These are phyloP conservation scores for Rhagoletis pomonella DNA, from an alignment of 1,140 invertebrate species.

Conservation along the genomic window DNA sequence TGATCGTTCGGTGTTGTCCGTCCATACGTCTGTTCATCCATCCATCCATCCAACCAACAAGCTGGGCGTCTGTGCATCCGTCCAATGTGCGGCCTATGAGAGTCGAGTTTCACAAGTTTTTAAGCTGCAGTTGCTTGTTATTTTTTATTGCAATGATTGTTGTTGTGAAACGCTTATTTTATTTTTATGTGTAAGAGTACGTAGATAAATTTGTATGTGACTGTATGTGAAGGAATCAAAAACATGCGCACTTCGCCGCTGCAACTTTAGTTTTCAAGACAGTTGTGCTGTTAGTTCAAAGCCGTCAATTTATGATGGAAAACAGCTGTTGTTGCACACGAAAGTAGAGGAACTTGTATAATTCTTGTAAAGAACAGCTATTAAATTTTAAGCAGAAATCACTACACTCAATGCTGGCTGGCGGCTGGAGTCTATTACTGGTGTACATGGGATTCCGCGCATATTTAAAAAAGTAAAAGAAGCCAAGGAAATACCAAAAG, in stretches of 20 bases:
- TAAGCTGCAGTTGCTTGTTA: constrained; percentile 35
- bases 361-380: not conserved
- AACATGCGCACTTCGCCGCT: not conserved
- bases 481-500: not conserved
- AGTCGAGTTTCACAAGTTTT: constrained; percentile 48
- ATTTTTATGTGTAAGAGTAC: not conserved
- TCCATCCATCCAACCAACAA: too few relatives aligned
- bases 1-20: constrained; percentile 26
- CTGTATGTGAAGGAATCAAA: not conserved
- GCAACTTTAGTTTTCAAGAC: constrained; percentile 2
- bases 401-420: not conserved
- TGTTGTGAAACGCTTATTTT: constrained; percentile 37
- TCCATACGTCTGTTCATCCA: not conserved
- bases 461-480: not conserved
- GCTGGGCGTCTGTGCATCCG: not conserved
- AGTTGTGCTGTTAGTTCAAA: too few relatives aligned
- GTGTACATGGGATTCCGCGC: not conserved
- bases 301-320: constrained; percentile 28
- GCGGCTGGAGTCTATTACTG: not conserved
- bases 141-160: constrained; percentile 18
- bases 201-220: too few relatives aligned
- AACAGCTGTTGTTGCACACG: constrained; percentile 45
- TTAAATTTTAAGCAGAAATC: constrained; percentile 35
- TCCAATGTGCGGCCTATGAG: not conserved
- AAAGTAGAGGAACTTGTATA: too few relatives aligned